Conservation (phyloP, 2,113 vertebrate species). For the Apus apus region DNA sequence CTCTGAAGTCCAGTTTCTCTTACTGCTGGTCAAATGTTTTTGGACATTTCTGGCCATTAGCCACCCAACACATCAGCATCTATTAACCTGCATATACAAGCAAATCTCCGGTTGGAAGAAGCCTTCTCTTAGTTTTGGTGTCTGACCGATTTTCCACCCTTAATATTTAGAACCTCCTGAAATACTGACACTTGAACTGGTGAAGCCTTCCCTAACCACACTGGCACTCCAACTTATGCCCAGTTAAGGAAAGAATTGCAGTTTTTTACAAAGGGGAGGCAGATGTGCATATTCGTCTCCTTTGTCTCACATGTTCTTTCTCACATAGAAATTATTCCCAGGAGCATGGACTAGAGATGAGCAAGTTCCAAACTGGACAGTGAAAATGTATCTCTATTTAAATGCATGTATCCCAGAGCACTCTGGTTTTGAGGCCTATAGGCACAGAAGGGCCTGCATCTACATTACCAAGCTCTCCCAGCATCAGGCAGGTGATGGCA, state of each 20-base stretch:
- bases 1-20: background rate
- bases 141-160: background rate
- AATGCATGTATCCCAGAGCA: rapidly evolving
- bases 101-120: background rate
- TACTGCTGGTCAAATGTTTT: background rate
- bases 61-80: background rate
- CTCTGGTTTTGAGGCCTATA: background rate
- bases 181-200: background rate
- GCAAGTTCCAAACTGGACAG: background rate
- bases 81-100: background rate
- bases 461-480: background rate
- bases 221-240: rapidly evolving
- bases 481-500: background rate
- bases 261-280: background rate
- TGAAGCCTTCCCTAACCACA: background rate
- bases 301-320: background rate
- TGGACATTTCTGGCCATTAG: background rate
- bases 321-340: background rate
- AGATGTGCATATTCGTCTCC: background rate
- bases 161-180: background rate
- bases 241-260: background rate
- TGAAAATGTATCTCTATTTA: background rate
- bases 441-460: background rate
- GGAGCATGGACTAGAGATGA: background rate
- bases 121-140: background rate